These are phyloP conservation scores for Callipepla squamata DNA, from an alignment of 2,113 vertebrate genomes.

Conservation along the genomic window DNA sequence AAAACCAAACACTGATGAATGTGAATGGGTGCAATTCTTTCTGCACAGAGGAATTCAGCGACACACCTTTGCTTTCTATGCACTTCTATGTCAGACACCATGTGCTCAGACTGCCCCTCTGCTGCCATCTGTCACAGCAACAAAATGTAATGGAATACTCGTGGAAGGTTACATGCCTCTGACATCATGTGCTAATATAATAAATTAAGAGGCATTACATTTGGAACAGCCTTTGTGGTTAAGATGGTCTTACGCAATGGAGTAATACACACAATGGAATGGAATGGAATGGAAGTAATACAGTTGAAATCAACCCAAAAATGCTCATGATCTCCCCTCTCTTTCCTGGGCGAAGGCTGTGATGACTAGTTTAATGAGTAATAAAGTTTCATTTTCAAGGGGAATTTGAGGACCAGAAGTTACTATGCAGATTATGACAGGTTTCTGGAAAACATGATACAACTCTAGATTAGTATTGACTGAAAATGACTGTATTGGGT, in stretches of 20 bases:
- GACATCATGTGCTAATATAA: too few relatives aligned
- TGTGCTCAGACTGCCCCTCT: too few relatives aligned
- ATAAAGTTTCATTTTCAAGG: background rate
- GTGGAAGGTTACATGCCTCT: too few relatives aligned
- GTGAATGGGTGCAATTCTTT: too few relatives aligned
- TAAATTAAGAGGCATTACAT: too few relatives aligned
- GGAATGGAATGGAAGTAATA: background rate
- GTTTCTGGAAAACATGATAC: background rate
- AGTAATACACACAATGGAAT: background rate
- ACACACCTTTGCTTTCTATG: too few relatives aligned
- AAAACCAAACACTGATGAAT: too few relatives aligned
- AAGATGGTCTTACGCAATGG: background rate
- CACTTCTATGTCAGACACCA: too few relatives aligned
- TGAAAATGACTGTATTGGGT: background rate
- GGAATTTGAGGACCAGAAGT: background rate
- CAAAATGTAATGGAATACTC: too few relatives aligned
- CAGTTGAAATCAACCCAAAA: background rate
- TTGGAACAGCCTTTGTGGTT: background rate
- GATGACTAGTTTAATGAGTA: background rate
- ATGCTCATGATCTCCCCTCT: background rate
- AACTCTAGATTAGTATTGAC: background rate
- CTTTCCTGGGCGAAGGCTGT: background rate
- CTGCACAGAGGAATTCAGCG: too few relatives aligned
- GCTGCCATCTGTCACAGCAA: too few relatives aligned
- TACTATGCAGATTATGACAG: background rate